Conservation (phyloP, 2,888 invertebrate genomes). For the Malachius bipustulatus region DNA sequence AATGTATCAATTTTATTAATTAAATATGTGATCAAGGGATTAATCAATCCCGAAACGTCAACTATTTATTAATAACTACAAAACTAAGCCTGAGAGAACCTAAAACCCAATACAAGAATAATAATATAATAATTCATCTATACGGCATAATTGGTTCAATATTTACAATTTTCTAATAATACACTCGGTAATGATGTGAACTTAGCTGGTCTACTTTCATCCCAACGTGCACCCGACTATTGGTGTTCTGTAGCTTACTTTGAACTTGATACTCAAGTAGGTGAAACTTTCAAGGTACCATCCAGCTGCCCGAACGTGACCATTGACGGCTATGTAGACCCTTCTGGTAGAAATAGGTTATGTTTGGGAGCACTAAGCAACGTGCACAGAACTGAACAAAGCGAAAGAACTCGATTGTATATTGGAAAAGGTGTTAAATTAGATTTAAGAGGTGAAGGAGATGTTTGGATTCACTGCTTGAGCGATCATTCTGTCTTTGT, state of each 20-base stretch:
- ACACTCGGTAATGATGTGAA: slow-evolving; percentile 31
- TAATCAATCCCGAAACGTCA: too few relatives aligned
- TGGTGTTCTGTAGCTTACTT: slow-evolving; percentile 99
- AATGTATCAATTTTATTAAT: too few relatives aligned
- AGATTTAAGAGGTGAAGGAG: slow-evolving; percentile 77
- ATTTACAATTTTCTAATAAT: too few relatives aligned
- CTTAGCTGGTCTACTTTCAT: slow-evolving; percentile 56
- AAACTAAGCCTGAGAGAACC: too few relatives aligned
- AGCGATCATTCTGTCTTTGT: slow-evolving; percentile 94
- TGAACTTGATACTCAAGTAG: slow-evolving; percentile 91
- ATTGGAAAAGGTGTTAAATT: slow-evolving; percentile 89
- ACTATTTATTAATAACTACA: too few relatives aligned
- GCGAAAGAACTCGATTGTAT: slow-evolving; percentile 75
- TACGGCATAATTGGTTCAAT: too few relatives aligned
- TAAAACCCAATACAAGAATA: too few relatives aligned
- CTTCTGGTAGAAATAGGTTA: slow-evolving; percentile 83
- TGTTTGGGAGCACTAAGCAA: slow-evolving; percentile 94
- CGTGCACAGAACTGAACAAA: slow-evolving; percentile 89
- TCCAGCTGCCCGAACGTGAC: slow-evolving; percentile 81
- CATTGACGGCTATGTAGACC: slow-evolving; percentile 85
- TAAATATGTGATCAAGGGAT: too few relatives aligned
- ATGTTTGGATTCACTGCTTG: slow-evolving; percentile 86
- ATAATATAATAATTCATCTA: too few relatives aligned
- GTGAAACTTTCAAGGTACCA: slow-evolving; percentile 67
- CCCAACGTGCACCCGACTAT: slow-evolving; percentile 83